phyloP scores from a whole-genome alignment of 2,888 invertebrate genomes.

The Drosophila lutescens region DNA sequence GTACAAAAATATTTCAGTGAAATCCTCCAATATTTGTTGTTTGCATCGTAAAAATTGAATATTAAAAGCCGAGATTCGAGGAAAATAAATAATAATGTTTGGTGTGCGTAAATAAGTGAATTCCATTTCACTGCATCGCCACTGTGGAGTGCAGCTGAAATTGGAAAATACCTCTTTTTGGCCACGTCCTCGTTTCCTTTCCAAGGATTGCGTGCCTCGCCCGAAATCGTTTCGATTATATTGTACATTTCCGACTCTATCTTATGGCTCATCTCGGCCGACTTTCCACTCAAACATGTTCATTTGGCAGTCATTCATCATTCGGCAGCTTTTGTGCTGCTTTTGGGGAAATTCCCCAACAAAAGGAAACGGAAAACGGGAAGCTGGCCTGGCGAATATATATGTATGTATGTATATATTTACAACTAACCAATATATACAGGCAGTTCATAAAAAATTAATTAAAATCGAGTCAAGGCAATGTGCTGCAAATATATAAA shows the following conservation, averaged over 20 bases:
- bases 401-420: constrained; percentile 11
- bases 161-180: constrained; percentile 10
- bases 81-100: not conserved
- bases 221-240: constrained; percentile 26
- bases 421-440: constrained; percentile 26
- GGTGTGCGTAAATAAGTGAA: not conserved
- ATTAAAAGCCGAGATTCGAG: not conserved
- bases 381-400: not conserved
- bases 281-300: constrained; percentile 53
- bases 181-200: not conserved
- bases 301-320: constrained; percentile 73
- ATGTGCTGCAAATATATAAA: not conserved
- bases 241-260: constrained; percentile 29
- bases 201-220: constrained; percentile 6
- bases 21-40: not conserved
- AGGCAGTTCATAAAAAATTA: constrained; percentile 74
- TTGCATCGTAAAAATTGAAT: not conserved
- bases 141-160: constrained; percentile 13
- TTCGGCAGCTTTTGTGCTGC: constrained; percentile 44
- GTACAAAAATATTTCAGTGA: not conserved
- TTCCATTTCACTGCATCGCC: not conserved
- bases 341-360: not conserved
- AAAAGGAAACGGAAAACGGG: constrained; percentile 15
- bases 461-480: constrained; percentile 66
- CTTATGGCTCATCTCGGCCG: constrained; percentile 25